Percentiles rank a stretch among this genome's conserved stretches.
These are phyloP conservation scores for Myotis planiceps DNA, from an alignment of 2,797 vertebrate genomes.

Conservation along the genomic window DNA sequence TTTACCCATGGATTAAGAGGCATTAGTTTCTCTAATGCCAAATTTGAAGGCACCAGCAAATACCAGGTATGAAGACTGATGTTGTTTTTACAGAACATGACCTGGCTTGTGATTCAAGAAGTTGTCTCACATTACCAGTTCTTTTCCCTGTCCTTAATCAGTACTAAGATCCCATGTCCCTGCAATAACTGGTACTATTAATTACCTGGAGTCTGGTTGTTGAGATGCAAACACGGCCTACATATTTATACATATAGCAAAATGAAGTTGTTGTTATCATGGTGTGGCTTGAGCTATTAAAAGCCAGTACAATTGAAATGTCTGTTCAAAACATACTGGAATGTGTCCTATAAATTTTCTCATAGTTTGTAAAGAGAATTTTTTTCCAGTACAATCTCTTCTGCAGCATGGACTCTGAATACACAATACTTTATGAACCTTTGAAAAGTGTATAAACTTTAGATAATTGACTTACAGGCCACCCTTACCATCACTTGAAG, in stretches of 20 bases:
- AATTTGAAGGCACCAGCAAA: constrained; percentile 51
- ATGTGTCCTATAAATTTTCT: constrained; percentile 42
- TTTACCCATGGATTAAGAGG: not conserved
- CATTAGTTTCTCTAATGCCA: constrained; percentile 19
- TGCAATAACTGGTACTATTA: not conserved
- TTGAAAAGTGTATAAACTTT: constrained; percentile 64
- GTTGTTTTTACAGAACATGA: constrained; percentile 57
- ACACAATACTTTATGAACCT: constrained; percentile 11
- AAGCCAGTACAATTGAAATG: constrained; percentile 63
- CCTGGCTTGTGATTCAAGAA: constrained; percentile 79
- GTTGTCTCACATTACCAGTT: constrained; percentile 56
- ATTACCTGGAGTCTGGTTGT: constrained; percentile 44
- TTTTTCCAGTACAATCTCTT: constrained; percentile 36
- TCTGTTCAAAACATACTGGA: not conserved
- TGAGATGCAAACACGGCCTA: constrained; percentile 57
- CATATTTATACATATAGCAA: constrained; percentile 31
- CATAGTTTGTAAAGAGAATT: constrained; percentile 67
- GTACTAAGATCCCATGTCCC: constrained; percentile 40
- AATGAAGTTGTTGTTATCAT: constrained; percentile 45
- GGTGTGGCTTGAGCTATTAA: constrained; percentile 51
- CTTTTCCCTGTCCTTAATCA: constrained; percentile 72
- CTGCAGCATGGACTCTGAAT: constrained; percentile 31
- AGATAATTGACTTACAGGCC: constrained; percentile 64
- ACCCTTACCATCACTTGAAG: constrained; percentile 64
- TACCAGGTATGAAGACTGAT: constrained; percentile 31